Base-by-base conservation (phyloP, 2,888 invertebrate genomes). In the Drosophila stalkeri region DNA sequence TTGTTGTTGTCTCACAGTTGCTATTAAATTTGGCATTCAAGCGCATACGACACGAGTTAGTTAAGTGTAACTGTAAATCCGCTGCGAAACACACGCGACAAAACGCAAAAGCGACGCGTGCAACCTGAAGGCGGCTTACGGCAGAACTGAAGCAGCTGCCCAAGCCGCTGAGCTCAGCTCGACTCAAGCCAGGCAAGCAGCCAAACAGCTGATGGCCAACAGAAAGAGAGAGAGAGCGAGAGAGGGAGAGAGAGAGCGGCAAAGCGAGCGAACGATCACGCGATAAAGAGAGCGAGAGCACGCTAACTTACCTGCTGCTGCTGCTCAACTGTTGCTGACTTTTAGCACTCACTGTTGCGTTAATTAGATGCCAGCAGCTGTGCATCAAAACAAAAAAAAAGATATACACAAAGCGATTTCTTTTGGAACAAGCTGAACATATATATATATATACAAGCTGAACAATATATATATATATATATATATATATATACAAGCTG, bases 1-100 rank as follows among this genome's bases (percentile, higher is more conserved):
- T 39, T 39, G 39, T 60, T 69, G 46, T 56, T 39, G 75, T 66
- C 64, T 62, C 74, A 68, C 64, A 57, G 51, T 65, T 66, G 71
- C 77, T 80, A 87, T 90, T 90, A 87, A 81, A 87, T 85, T 90
- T 90, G 89, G 90, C 89, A 90, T 90, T 90, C 90, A 90, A 90
- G 89, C 87, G 80, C 83, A 72, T 72, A 88, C 71, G 72, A 59
- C 84, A 66, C 68, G 39, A 23, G 82, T 69, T 81, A 61, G 79
- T 31, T 49, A 67, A 43, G 12, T 46, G 23, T 23, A 46, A 46
- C 14, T 82, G 89, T 89, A 77, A 84, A 75, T 64, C 64, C 72
- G 57, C 67, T 62, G 64, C 77, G 43, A 47, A 39, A 54, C 39
- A 49, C 33, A 80, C 62, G 62, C 67, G 41, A 61, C 41, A 37